Percentiles rank a stretch among this genome's conserved stretches.
phyloP scores from a whole-genome alignment of 2,797 vertebrate genomes.

The Lacerta viridis region DNA sequence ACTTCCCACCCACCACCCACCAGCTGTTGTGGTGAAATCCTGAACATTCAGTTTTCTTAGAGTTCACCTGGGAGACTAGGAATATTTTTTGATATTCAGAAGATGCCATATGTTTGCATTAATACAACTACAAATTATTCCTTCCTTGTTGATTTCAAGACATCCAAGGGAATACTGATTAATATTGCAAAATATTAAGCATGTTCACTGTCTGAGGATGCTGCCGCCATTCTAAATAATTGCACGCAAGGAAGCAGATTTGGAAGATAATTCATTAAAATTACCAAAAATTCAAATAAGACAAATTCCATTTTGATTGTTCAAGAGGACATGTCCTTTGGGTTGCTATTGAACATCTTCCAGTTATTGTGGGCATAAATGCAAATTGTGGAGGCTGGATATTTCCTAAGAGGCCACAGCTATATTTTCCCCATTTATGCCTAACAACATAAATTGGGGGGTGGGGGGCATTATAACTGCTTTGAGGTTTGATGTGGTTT shows the following conservation, averaged over 20 bases:
- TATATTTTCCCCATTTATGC: neutral
- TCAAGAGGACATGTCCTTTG: slow-evolving; percentile 4
- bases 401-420: neutral
- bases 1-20: neutral
- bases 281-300: neutral
- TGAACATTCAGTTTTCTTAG: slow-evolving; percentile 8
- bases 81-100: slow-evolving; percentile 23
- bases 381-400: neutral
- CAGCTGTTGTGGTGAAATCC: neutral
- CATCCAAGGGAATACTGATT: neutral
- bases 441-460: neutral
- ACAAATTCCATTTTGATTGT: slow-evolving; percentile 41
- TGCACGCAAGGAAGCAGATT: neutral
- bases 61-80: slow-evolving; percentile 23
- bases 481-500: no score
- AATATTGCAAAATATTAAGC: slow-evolving; percentile 22
- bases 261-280: neutral
- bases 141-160: slow-evolving; percentile 20
- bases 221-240: neutral
- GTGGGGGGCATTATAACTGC: no score
- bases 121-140: slow-evolving; percentile 15
- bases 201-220: neutral
- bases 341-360: neutral
- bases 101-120: neutral
- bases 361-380: slow-evolving; percentile 5